phyloP scores from a whole-genome alignment of 2,888 invertebrate species.

The Gari tellinella region DNA sequence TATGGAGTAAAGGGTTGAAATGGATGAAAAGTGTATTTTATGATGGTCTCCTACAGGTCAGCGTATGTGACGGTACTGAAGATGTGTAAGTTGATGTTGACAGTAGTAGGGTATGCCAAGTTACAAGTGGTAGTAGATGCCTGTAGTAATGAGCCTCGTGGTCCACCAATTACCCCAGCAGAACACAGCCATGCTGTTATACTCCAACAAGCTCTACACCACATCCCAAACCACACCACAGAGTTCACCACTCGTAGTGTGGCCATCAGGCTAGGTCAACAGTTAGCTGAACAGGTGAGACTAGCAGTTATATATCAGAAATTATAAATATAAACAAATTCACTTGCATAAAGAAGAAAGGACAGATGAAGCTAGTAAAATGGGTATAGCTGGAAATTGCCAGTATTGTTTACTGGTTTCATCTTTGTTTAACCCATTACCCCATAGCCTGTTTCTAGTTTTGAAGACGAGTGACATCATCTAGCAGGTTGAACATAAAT shows the following conservation, averaged over 20 bases:
- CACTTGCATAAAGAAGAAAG: too few species aligned
- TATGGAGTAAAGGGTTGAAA: too few species aligned
- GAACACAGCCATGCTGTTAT: constrained; percentile 86
- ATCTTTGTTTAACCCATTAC: too few species aligned
- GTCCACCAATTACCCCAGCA: constrained; percentile 83
- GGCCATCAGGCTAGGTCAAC: constrained; percentile 92
- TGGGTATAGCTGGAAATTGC: too few species aligned
- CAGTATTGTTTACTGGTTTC: too few species aligned
- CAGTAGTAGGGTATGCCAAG: constrained; percentile 91
- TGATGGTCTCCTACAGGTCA: constrained; percentile 87
- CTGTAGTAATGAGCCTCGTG: constrained; percentile 87
- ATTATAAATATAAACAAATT: too few species aligned
- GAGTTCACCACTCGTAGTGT: constrained; percentile 94
- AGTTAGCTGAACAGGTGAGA: constrained; percentile 90
- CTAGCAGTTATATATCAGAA: too few species aligned
- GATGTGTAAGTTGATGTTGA: constrained; percentile 94
- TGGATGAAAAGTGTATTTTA: too few species aligned
- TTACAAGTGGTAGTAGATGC: constrained; percentile 84
- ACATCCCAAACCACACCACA: constrained; percentile 92
- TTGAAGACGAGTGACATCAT: too few species aligned
- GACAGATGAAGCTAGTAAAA: too few species aligned
- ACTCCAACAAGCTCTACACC: constrained; percentile 93
- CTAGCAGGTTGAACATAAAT: too few species aligned
- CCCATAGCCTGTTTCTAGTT: too few species aligned
- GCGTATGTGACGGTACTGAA: constrained; percentile 95